Conservation (phyloP, 1,140 invertebrate genomes). For the Harlomillsia oculata region DNA sequence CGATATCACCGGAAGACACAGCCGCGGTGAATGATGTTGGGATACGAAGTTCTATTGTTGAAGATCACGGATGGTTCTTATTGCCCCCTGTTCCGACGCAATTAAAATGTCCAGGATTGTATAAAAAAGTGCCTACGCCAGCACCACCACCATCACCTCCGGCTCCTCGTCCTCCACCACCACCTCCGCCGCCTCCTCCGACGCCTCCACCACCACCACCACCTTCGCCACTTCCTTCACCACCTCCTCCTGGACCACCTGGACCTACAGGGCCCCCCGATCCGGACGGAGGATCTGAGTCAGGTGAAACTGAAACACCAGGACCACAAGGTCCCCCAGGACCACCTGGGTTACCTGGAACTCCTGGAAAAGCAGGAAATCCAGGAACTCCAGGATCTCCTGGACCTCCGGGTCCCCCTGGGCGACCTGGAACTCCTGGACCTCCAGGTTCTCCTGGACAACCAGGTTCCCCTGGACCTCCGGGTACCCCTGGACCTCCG, state of each 20-base stretch:
- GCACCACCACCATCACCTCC: no score
- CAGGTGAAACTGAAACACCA: conserved; percentile 3
- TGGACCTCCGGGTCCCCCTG: background rate
- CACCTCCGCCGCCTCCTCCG: background rate
- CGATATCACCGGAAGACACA: no score
- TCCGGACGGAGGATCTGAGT: conserved; percentile 14
- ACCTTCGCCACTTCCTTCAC: background rate
- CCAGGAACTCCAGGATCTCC: background rate
- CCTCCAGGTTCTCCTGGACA: background rate
- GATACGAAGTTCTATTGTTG: no score
- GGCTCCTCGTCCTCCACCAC: no score
- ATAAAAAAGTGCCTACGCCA: no score
- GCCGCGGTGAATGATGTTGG: no score
- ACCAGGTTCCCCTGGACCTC: background rate
- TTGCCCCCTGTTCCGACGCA: no score
- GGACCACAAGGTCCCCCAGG: conserved; percentile 14
- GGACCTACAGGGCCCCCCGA: conserved; percentile 7
- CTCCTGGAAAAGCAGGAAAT: background rate
- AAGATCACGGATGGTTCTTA: no score
- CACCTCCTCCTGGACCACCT: background rate
- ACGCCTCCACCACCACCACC: background rate
- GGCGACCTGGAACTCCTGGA: background rate
- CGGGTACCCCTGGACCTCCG: background rate
- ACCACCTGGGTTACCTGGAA: conserved; percentile 3
- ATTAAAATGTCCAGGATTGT: no score